Evolutionary conservation across 2,797 vertebrate species (phyloP).

Genomic region (Falco biarmicus): DNA sequence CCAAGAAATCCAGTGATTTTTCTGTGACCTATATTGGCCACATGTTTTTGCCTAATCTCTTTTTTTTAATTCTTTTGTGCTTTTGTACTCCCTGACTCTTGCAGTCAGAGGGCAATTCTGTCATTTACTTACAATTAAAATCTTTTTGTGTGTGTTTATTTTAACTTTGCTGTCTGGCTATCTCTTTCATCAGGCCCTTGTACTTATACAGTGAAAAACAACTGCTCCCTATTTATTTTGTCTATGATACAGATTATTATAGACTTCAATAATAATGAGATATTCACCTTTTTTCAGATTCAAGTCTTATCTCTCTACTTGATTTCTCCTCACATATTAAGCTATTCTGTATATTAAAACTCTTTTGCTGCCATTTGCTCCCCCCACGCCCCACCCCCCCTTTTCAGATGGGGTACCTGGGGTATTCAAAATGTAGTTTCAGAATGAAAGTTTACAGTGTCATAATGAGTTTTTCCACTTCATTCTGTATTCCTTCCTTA

Average conservation of each 20-base stretch:
- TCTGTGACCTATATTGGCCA: background rate
- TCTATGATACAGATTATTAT: background rate
- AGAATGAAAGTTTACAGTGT: background rate
- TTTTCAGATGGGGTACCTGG: background rate
- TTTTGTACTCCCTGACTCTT: background rate
- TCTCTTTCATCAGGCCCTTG: background rate
- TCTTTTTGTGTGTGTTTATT: background rate
- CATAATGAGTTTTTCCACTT: background rate
- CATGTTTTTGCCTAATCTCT: background rate
- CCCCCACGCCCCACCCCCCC: background rate
- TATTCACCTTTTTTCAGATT: background rate
- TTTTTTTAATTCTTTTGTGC: background rate
- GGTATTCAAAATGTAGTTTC: background rate
- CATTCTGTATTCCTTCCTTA: background rate
- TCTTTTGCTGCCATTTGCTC: background rate
- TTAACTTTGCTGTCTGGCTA: background rate
- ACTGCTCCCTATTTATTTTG: background rate
- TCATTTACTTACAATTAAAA: background rate
- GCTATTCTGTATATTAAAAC: background rate
- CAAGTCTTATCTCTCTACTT: background rate
- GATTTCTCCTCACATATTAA: background rate
- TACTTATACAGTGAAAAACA: background rate
- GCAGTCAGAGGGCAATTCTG: background rate
- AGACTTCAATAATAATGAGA: background rate
- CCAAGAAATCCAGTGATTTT: background rate